Evolutionary conservation across 2,888 invertebrate species (phyloP).

Genomic region (Arrhopalites spinosus): DNA sequence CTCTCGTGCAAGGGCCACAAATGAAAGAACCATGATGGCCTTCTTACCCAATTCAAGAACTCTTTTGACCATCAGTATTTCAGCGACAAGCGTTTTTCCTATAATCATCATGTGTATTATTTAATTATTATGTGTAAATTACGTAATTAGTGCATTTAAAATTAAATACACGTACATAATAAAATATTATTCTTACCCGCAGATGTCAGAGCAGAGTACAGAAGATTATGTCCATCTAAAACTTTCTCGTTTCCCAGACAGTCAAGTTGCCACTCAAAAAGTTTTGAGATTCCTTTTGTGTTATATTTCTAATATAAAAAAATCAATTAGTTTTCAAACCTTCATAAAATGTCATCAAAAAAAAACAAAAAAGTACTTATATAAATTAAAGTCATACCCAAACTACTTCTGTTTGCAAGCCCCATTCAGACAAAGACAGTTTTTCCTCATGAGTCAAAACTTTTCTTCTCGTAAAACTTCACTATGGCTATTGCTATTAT

Average conservation of each 20-base stretch:
- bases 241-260: background rate
- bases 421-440: background rate
- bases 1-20: background rate
- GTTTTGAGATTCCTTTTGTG: background rate
- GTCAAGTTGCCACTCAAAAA: background rate
- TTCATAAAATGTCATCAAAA: background rate
- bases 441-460: too few species aligned
- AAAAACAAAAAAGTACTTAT: background rate
- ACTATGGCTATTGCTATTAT: too few species aligned
- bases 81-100: constrained; percentile 9
- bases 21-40: background rate
- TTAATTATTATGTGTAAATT: background rate
- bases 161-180: background rate
- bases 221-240: background rate
- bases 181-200: background rate
- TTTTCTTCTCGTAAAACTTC: too few species aligned
- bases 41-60: background rate
- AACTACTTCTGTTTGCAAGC: background rate
- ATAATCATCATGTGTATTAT: background rate
- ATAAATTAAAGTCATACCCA: background rate
- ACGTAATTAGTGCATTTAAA: background rate
- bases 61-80: background rate
- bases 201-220: background rate
- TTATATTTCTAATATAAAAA: background rate
- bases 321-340: background rate